Evolutionary conservation across 1,140 invertebrate species (phyloP), one percentile per base, ranked within the genome.

Genomic region (Cydia fagiglandana): DNA sequence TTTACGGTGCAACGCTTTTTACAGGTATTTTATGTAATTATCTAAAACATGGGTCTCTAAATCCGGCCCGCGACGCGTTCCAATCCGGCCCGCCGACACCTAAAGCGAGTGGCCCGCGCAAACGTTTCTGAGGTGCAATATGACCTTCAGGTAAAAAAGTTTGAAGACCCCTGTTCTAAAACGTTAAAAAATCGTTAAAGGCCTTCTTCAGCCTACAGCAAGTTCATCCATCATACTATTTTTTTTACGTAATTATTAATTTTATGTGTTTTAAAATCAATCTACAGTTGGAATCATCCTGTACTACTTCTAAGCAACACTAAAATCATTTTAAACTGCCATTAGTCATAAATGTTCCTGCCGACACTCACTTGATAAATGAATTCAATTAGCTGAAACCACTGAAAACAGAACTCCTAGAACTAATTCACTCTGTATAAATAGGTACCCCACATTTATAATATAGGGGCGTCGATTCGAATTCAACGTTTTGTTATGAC

Each of bases 361-460:
- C 56, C 56, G 56, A 61, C 56, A 61, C 56, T 61, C 17, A 61
- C 56, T 61, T 61, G 56, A 61, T 61, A 61, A 61, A 61, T 61
- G 56, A 61, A 61, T 61, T 61, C 56, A 61, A 61, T 61, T 61
- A 61, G 56, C 56, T 61, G 56, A 61, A 61, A 61, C 56, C 56
- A 61, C 56, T 61, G 56, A 61, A 61, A 61, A 61, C 56, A 61
- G 56, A 61, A 61, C 56, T 61, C 56, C 56, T 61, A 61, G 56
- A 61, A 61, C 20, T 61, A 24, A 61, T 61, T 12, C 56, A 24
- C 20, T 20, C 20, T 24, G 17, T 61, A 24, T 61, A 61, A 61
- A 61, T 61, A 61, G n/a, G 5, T 34, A 34, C 34, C 4, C 3
- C 34, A 34, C 34, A 34, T 61, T 24, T 20, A 24, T 61, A 10